Percentiles rank a stretch among this genome's conserved stretches.
Conservation (phyloP, 2,113 vertebrate species). For the Chionomys nivalis region DNA sequence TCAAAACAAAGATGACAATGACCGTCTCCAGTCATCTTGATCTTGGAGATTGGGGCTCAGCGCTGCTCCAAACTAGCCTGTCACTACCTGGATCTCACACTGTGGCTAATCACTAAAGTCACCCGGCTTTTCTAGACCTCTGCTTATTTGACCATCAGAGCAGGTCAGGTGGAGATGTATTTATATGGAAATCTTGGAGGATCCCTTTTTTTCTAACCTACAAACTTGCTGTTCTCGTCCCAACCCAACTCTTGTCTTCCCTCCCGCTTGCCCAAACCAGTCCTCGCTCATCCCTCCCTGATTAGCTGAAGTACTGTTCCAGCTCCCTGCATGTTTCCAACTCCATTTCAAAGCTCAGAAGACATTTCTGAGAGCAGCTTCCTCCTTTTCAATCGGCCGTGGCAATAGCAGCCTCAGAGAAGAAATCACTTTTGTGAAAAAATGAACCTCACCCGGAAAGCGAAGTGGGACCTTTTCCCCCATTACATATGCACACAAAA, state of each 20-base stretch:
- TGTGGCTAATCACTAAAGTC: background rate
- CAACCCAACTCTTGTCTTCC: background rate
- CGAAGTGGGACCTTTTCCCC: constrained; percentile 20
- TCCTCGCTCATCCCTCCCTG: background rate
- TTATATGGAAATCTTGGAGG: constrained; percentile 20
- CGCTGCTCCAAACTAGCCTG: background rate
- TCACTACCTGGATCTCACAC: background rate
- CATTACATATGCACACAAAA: background rate
- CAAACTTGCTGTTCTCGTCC: background rate
- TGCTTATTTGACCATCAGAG: background rate
- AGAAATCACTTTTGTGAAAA: constrained; percentile 72
- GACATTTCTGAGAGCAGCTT: constrained; percentile 49
- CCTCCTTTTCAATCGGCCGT: constrained; percentile 60
- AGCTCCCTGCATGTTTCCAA: constrained; percentile 31
- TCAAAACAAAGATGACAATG: background rate
- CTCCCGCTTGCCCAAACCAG: background rate
- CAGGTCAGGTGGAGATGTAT: constrained; percentile 1
- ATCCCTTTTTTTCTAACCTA: constrained; percentile 55
- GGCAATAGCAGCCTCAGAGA: constrained; percentile 47
- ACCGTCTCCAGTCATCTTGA: background rate
- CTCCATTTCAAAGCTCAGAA: constrained; percentile 60
- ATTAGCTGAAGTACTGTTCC: background rate
- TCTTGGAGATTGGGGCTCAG: background rate
- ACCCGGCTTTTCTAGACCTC: background rate
- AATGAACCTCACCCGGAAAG: constrained; percentile 39